A percentile compares a stretch with the other conserved stretches of the same genome.
phyloP scores from a whole-genome alignment of 1,140 invertebrate species.

The Drosophila sechellia region DNA sequence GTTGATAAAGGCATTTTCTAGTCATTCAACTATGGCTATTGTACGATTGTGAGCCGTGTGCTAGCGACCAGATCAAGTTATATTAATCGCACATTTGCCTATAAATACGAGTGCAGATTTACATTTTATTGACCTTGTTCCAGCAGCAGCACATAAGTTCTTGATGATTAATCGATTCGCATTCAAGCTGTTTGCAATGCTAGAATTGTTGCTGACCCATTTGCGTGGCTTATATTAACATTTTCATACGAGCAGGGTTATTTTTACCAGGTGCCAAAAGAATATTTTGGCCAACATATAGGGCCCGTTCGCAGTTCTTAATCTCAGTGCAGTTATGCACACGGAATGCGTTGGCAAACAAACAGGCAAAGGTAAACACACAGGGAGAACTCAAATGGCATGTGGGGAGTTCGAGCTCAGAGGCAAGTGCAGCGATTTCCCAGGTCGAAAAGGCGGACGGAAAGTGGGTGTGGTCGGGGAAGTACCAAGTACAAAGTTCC shows the following conservation, averaged over 20 bases:
- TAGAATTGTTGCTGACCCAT: constrained; percentile 5
- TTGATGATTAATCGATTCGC: constrained; percentile 20
- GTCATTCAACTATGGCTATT: constrained; percentile 27
- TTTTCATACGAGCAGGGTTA: too few species aligned
- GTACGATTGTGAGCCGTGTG: constrained; percentile 10
- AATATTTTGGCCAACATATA: not conserved
- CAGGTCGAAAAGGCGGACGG: not conserved
- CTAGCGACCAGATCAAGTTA: constrained; percentile 20
- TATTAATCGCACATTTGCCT: constrained; percentile 20
- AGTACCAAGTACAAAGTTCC: constrained; percentile 12
- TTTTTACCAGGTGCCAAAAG: not conserved
- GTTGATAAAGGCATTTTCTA: constrained; percentile 32
- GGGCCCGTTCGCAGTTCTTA: not conserved
- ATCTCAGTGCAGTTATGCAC: constrained; percentile 35
- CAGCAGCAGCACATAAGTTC: constrained; percentile 13
- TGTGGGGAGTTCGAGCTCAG: constrained; percentile 6
- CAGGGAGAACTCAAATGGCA: constrained; percentile 18
- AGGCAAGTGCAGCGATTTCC: constrained; percentile 14
- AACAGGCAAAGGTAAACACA: constrained; percentile 31
- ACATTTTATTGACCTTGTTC: constrained; percentile 30
- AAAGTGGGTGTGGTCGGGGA: not conserved
- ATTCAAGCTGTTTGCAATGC: not conserved
- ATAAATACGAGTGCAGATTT: constrained; percentile 25
- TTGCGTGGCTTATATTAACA: not conserved
- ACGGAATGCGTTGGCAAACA: constrained; percentile 41